Percentiles rank a stretch among this genome's conserved stretches.
phyloP scores from a whole-genome alignment of 2,113 vertebrate genomes.

The Felis chaus region DNA sequence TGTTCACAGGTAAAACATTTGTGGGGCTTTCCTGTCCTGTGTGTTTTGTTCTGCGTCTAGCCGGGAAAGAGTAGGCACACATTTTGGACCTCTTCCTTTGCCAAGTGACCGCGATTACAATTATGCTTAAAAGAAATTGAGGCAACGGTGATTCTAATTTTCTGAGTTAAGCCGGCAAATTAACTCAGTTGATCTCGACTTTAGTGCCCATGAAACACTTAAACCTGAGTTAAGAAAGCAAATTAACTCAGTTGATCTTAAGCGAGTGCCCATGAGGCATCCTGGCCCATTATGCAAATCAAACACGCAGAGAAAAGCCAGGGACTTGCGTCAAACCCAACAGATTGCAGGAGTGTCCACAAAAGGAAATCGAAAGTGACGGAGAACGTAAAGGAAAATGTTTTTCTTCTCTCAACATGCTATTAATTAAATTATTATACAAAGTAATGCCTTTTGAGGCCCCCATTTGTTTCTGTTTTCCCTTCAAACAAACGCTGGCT shows the following conservation, averaged over 20 bases:
- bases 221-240: constrained; percentile 50
- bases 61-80: neutral
- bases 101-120: neutral
- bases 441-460: neutral
- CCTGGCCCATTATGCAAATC: constrained; percentile 35
- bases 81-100: neutral
- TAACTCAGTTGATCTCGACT: constrained; percentile 57
- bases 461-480: constrained; percentile 71
- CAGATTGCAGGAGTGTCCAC: neutral
- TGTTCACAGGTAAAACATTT: neutral
- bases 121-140: neutral
- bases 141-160: neutral
- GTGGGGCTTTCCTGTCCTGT: neutral
- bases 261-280: constrained; percentile 24
- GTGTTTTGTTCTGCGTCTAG: neutral
- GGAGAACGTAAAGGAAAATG: constrained; percentile 31
- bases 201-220: constrained; percentile 43
- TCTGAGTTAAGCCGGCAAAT: constrained; percentile 42
- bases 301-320: neutral
- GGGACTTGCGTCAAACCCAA: neutral
- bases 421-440: constrained; percentile 74
- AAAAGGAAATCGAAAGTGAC: constrained; percentile 46
- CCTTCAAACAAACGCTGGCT: constrained; percentile 66
- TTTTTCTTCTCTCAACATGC: constrained; percentile 53
- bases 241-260: constrained; percentile 54